phyloP scores from a whole-genome alignment of 2,888 invertebrate species.

The Drosophila meridiana region DNA sequence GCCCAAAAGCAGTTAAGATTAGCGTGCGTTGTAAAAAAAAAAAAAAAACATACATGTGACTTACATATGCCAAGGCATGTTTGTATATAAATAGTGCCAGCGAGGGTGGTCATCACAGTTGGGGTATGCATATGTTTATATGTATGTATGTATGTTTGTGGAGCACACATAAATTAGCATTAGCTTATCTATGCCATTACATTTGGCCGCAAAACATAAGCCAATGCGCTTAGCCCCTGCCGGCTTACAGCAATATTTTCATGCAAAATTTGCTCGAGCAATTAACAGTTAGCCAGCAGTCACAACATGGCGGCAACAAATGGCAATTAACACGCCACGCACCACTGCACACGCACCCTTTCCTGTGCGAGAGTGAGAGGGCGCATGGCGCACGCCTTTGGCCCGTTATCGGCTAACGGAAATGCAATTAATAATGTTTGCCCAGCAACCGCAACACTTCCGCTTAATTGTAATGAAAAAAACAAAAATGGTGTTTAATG shows the following conservation, averaged over 20 bases:
- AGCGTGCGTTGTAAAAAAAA: slow-evolving; percentile 56
- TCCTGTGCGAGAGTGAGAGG: not conserved
- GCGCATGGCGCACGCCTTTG: slow-evolving; percentile 14
- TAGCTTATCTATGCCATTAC: slow-evolving; percentile 38
- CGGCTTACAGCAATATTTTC: slow-evolving; percentile 54
- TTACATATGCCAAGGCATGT: slow-evolving; percentile 12
- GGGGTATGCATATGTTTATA: not conserved
- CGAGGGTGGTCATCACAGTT: slow-evolving; percentile 27
- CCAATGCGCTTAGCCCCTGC: not conserved
- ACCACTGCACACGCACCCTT: slow-evolving; percentile 6
- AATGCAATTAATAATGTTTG: slow-evolving; percentile 71
- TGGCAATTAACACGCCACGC: slow-evolving; percentile 69
- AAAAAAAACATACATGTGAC: slow-evolving; percentile 1
- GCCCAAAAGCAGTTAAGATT: slow-evolving; percentile 70
- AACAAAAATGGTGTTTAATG: slow-evolving; percentile 53
- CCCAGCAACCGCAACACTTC: slow-evolving; percentile 12
- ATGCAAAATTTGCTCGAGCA: slow-evolving; percentile 56
- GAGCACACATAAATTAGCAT: slow-evolving; percentile 39
- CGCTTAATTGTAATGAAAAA: slow-evolving; percentile 24
- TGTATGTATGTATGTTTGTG: not conserved
- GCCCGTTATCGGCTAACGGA: slow-evolving; percentile 61
- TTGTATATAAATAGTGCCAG: not conserved
- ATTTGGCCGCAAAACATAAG: slow-evolving; percentile 29
- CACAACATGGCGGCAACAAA: slow-evolving; percentile 64
- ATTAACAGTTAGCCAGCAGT: slow-evolving; percentile 70